Base-by-base conservation (phyloP, 1,140 invertebrate genomes). In the Pentalonia nigronervosa region DNA sequence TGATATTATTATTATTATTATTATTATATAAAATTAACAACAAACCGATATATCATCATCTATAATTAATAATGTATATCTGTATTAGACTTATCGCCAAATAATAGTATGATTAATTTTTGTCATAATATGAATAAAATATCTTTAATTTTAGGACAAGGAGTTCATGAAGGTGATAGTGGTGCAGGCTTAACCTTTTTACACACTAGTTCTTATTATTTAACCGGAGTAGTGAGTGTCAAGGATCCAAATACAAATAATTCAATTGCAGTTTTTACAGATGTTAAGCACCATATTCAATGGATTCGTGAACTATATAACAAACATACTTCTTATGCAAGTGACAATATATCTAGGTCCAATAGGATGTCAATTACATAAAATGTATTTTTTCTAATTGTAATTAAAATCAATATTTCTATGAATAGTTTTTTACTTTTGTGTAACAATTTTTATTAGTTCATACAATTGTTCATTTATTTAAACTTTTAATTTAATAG, bases 221-320 rank as follows among this genome's bases (percentile, higher is more conserved):
- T 88, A 34, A 88, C 86, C 48, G 86, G 86, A 88, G 8, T 88
- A n/a, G 86, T 88, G 17, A 88, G 86, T 88, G 1, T n/a, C 6
- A 88, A 88, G 21, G 47, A 88, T 50, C 17, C 21, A 88, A 30
- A 20, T 2, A 9, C 30, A n/a, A 34, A 21, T n/a, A 36, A 50
- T 50, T 50, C 86, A 50, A 88, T 88, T 50, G 47, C 47, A n/a
- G 11, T 88, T 88, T 88, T 88, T 88, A 88, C 86, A 34, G 47
- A 34, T 20, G 14, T 88, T 50, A 9, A 9, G n/a, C 17, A 6
- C 20, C 47, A 88, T 20, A 88, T 88, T 34, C 4, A 17, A 20
- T 88, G 86, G 86, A 34, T 88, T 48, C 45, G 25, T 30, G 47
- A 48, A 41, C 20, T 87, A 30, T 87, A 48, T 88, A 20, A 41